Conservation (phyloP, 2,888 invertebrate genomes). For the Rotaria macrura region DNA sequence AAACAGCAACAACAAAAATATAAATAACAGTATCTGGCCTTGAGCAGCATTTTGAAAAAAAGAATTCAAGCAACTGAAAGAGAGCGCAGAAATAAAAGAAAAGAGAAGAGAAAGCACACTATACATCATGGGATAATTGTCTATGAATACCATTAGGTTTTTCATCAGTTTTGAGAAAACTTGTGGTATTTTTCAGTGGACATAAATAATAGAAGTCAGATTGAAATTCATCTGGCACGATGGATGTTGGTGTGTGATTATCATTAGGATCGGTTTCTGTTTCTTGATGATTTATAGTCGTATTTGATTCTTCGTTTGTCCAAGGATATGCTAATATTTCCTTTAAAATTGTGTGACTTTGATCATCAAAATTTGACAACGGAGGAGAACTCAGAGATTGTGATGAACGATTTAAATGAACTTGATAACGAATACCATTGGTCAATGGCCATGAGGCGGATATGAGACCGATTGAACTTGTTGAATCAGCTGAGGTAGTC, state of each 20-base stretch:
- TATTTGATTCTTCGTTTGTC: not conserved
- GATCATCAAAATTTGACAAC: not conserved
- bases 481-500: not conserved
- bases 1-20: constrained; percentile 3
- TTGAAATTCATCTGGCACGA: not conserved
- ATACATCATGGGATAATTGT: not conserved
- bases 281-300: not conserved
- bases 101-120: not conserved
- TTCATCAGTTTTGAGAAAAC: constrained; percentile 12
- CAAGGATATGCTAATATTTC: not conserved
- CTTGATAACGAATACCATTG: not conserved
- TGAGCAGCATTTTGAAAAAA: not conserved
- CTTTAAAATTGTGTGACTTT: not conserved
- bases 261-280: not conserved
- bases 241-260: not conserved
- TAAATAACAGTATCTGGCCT: constrained; percentile 8
- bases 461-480: not conserved
- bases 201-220: constrained; percentile 8
- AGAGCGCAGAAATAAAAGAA: not conserved
- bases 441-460: not conserved
- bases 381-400: not conserved
- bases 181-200: not conserved
- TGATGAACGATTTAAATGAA: not conserved
- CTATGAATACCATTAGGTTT: not conserved
- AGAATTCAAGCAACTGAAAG: not conserved